Conservation (phyloP, 2,888 invertebrate species). For the Drosophila colorata region DNA sequence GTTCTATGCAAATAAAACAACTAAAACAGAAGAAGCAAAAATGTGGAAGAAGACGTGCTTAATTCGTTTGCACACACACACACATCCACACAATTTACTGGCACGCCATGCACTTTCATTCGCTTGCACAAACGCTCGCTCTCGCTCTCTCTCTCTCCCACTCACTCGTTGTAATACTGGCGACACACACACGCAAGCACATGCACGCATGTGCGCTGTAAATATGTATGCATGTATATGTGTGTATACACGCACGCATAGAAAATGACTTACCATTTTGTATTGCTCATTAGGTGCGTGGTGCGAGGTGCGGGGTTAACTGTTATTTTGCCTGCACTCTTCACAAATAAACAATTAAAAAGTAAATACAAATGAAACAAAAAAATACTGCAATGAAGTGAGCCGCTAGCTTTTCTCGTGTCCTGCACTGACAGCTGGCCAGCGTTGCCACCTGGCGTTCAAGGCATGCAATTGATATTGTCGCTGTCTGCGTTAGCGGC, state of each 20-base stretch:
- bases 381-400: too few relatives aligned
- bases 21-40: slow-evolving; percentile 14
- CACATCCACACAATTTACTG: slow-evolving; percentile 19
- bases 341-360: neutral
- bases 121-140: slow-evolving; percentile 18
- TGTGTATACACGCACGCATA: slow-evolving; percentile 2
- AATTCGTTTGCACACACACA: slow-evolving; percentile 1
- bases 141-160: neutral
- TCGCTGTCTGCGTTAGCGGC: slow-evolving; percentile 13
- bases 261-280: slow-evolving; percentile 2
- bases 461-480: slow-evolving; percentile 46
- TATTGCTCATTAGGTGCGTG: slow-evolving; percentile 4
- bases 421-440: slow-evolving; percentile 17
- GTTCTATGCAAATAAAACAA: slow-evolving; percentile 40
- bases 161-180: neutral
- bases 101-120: slow-evolving; percentile 64
- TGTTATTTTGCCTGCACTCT: slow-evolving; percentile 3
- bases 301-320: neutral
- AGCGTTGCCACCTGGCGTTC: slow-evolving; percentile 39
- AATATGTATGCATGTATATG: neutral
- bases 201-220: neutral
- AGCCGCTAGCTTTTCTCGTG: neutral
- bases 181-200: neutral
- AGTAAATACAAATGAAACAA: neutral
- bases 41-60: slow-evolving; percentile 16